These are phyloP conservation scores for Pedetes capensis DNA, from an alignment of 2,113 vertebrate genomes.

Conservation along the genomic window DNA sequence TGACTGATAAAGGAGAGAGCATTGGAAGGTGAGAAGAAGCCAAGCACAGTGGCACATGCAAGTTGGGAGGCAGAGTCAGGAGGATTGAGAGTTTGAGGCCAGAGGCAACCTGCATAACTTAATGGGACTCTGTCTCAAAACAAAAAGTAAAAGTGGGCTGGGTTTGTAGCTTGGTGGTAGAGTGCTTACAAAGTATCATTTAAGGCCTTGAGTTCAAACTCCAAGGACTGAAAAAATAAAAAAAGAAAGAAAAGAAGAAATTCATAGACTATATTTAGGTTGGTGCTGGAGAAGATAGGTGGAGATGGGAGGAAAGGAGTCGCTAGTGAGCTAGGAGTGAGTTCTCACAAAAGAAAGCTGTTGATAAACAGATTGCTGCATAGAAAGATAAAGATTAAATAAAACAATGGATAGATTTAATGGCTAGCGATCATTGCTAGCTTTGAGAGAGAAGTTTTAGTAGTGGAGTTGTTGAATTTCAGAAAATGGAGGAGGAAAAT, in stretches of 20 bases:
- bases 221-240: too few relatives aligned
- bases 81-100: too few relatives aligned
- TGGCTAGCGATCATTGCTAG: neutral
- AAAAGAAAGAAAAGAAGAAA: slow-evolving; percentile 11
- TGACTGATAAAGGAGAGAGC: neutral
- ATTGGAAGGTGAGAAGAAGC: too few relatives aligned
- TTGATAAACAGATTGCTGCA: neutral
- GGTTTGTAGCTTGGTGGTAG: too few relatives aligned
- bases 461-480: neutral
- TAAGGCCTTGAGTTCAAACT: too few relatives aligned
- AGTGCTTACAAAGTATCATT: too few relatives aligned
- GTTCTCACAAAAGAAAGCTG: neutral
- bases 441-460: neutral
- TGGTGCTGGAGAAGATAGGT: neutral
- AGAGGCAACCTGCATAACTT: too few relatives aligned
- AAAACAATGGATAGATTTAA: neutral
- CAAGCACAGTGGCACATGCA: too few relatives aligned
- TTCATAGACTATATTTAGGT: neutral
- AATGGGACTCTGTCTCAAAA: too few relatives aligned
- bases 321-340: neutral
- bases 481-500: neutral
- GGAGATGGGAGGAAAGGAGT: neutral
- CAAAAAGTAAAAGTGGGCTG: too few relatives aligned
- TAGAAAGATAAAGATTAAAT: neutral
- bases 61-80: too few relatives aligned